These are phyloP conservation scores for Drosophila parabipectinata DNA, from an alignment of 1,140 invertebrate genomes.

Conservation along the genomic window DNA sequence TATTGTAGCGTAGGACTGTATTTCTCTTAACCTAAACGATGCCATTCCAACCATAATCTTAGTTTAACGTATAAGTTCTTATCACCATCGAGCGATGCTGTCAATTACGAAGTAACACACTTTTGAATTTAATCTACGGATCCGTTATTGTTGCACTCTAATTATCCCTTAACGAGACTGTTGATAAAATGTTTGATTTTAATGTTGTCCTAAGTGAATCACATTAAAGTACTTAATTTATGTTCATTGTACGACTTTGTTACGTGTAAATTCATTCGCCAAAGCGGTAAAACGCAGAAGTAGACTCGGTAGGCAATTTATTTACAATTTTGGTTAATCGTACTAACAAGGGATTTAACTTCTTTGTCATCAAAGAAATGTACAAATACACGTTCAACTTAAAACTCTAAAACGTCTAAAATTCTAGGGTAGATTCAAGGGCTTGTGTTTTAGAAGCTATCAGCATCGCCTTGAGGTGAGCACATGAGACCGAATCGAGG, in stretches of 20 bases:
- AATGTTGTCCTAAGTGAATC: conserved; percentile 37
- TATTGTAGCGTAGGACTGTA: conserved; percentile 40
- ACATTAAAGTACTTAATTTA: conserved; percentile 64
- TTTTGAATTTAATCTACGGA: conserved; percentile 11
- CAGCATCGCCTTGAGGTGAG: conserved; percentile 67
- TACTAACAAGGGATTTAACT: conserved; percentile 50
- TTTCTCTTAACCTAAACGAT: conserved; percentile 63
- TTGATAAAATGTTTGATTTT: conserved; percentile 53
- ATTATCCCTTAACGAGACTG: conserved; percentile 59
- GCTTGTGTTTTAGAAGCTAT: conserved; percentile 12
- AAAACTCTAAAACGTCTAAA: conserved; percentile 19
- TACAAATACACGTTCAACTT: conserved; percentile 42
- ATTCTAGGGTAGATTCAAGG: not conserved
- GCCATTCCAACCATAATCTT: conserved; percentile 66
- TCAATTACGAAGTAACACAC: conserved; percentile 55
- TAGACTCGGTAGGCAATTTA: conserved; percentile 23
- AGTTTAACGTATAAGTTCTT: conserved; percentile 33
- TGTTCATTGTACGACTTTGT: conserved; percentile 36
- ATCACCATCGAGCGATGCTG: conserved; percentile 19
- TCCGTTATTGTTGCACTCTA: conserved; percentile 15
- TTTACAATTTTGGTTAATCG: conserved; percentile 56
- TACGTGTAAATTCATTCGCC: conserved; percentile 8
- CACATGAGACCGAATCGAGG: conserved; percentile 86
- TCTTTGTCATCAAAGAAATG: conserved; percentile 23
- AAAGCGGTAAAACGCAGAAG: conserved; percentile 1